These are phyloP conservation scores for Geothlypis trichas DNA, from an alignment of 2,113 vertebrate genomes.

Conservation along the genomic window DNA sequence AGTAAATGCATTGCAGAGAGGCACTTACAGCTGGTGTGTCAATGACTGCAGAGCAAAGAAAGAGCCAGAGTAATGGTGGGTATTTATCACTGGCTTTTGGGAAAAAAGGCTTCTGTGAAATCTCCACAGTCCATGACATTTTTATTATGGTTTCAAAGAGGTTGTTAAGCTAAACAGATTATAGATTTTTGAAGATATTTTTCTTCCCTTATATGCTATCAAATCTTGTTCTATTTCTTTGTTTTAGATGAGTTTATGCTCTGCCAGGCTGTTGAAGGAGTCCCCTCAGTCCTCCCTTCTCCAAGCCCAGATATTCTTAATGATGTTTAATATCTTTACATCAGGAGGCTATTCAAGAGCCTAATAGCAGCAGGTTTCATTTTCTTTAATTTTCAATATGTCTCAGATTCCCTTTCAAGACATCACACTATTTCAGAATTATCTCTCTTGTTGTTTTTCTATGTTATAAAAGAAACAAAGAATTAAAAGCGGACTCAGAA, in stretches of 20 bases:
- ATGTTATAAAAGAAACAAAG: background rate
- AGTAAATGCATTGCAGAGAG: background rate
- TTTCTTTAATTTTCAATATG: background rate
- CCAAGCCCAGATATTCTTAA: background rate
- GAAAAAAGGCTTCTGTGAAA: background rate
- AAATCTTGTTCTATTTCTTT: background rate
- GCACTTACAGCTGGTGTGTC: background rate
- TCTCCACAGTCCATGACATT: background rate
- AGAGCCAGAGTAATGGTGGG: background rate
- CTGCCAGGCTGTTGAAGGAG: background rate
- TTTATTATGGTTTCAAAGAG: background rate
- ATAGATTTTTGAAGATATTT: background rate
- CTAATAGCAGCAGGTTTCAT: background rate
- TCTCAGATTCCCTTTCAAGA: background rate
- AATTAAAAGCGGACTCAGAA: background rate
- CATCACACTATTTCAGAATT: background rate
- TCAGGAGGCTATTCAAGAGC: background rate
- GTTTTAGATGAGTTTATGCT: background rate
- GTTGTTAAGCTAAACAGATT: background rate
- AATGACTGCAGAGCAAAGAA: background rate
- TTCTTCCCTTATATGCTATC: background rate
- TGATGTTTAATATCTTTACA: background rate
- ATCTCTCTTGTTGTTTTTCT: background rate
- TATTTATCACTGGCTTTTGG: background rate
- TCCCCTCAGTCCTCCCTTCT: background rate